phyloP scores from a whole-genome alignment of 2,113 vertebrate species.

The Puffinus mauretanicus region DNA sequence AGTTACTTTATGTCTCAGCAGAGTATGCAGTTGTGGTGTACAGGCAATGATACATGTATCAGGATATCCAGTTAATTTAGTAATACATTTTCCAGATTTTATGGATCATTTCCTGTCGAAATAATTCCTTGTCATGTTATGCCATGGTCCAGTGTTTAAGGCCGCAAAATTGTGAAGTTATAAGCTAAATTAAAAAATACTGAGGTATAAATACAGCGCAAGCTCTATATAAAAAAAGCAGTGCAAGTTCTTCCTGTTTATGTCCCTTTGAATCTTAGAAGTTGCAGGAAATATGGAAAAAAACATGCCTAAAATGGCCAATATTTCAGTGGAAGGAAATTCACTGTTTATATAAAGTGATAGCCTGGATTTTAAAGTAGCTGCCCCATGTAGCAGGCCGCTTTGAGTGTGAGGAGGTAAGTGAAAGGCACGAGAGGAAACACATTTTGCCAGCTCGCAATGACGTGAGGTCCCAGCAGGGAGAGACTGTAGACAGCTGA shows the following conservation, averaged over 20 bases:
- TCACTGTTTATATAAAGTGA: background rate
- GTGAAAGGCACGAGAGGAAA: background rate
- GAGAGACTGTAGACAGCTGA: background rate
- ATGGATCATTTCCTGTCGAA: background rate
- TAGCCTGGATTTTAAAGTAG: background rate
- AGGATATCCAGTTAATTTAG: background rate
- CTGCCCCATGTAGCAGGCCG: rapidly evolving
- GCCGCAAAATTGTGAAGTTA: background rate
- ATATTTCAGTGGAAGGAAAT: background rate
- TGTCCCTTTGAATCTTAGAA: background rate
- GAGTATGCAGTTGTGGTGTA: background rate
- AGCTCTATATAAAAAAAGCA: background rate
- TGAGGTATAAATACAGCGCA: background rate
- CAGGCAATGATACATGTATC: background rate
- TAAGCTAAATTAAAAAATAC: background rate
- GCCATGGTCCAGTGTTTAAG: background rate
- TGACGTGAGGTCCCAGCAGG: background rate
- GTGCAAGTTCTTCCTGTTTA: background rate
- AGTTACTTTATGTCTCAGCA: background rate
- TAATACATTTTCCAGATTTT: background rate
- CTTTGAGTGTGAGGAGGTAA: background rate
- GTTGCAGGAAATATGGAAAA: background rate
- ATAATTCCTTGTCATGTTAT: background rate
- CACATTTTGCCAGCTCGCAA: rapidly evolving
- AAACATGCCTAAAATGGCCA: rapidly evolving